Evolutionary conservation across 2,797 vertebrate genomes (phyloP).

Genomic region (Discoglossus pictus): DNA sequence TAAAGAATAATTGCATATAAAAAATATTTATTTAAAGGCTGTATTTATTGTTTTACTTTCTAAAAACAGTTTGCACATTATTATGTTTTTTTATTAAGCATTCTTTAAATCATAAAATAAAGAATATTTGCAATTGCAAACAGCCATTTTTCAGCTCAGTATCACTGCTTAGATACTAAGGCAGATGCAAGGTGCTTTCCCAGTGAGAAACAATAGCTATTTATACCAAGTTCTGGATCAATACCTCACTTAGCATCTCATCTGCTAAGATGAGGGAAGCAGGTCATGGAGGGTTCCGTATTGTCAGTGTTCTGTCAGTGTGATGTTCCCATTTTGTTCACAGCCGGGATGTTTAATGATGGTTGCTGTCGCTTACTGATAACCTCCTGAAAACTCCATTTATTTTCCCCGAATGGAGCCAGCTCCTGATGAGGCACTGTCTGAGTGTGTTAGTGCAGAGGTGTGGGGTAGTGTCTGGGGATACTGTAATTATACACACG

Average conservation of each 20-base stretch:
- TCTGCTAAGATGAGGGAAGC: constrained; percentile 17
- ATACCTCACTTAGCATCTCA: constrained; percentile 39
- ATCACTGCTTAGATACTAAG: not conserved
- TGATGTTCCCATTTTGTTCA: constrained; percentile 38
- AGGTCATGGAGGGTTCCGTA: constrained; percentile 42
- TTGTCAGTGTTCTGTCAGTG: constrained; percentile 44
- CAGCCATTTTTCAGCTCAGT: no score
- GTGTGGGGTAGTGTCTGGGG: not conserved
- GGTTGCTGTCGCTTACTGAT: constrained; percentile 29
- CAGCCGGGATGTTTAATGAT: constrained; percentile 42
- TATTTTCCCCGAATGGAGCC: constrained; percentile 24
- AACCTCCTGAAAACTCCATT: constrained; percentile 33
- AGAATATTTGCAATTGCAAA: no score
- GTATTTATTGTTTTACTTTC: no score
- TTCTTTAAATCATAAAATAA: no score
- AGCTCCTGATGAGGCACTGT: constrained; percentile 22
- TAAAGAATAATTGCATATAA: no score
- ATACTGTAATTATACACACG: not conserved
- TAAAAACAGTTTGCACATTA: no score
- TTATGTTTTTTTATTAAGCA: no score
- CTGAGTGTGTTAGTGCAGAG: constrained; percentile 6
- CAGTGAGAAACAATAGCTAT: constrained; percentile 21
- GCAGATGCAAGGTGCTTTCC: not conserved
- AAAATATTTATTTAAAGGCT: no score
- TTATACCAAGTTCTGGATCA: constrained; percentile 42